Evolutionary conservation across 2,113 vertebrate genomes (phyloP).

Genomic region (Spilogale gracilis): DNA sequence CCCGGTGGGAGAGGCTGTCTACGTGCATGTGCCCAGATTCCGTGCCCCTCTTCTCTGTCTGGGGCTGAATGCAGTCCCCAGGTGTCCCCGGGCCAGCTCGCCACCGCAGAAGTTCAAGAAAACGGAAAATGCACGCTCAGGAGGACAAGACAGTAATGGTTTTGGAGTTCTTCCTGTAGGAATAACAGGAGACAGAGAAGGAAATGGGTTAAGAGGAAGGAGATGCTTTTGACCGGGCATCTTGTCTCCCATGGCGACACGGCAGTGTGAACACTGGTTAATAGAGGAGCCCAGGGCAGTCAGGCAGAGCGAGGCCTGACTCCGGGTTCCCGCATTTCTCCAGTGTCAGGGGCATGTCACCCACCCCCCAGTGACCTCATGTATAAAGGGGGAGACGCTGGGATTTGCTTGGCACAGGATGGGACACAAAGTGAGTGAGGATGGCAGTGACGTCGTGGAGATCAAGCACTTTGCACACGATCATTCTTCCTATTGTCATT

Average conservation of each 20-base stretch:
- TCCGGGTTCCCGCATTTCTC: accelerated
- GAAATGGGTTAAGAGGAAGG: not conserved
- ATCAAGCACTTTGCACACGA: accelerated
- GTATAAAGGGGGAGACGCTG: not conserved
- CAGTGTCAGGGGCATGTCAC: accelerated
- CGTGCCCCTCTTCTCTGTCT: not conserved
- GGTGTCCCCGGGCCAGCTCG: accelerated
- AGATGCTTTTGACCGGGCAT: not conserved
- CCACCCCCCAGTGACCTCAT: not conserved
- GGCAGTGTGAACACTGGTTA: accelerated
- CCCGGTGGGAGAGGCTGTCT: not conserved
- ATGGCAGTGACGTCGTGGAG: accelerated
- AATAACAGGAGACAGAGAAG: not conserved
- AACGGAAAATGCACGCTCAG: accelerated
- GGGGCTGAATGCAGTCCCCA: not conserved
- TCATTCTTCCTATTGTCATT: accelerated
- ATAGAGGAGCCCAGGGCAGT: accelerated
- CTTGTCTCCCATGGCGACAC: accelerated
- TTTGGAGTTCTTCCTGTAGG: not conserved
- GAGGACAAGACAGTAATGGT: not conserved
- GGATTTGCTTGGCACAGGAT: accelerated
- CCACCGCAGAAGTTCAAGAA: not conserved
- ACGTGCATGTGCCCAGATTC: not conserved
- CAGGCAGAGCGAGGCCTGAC: not conserved
- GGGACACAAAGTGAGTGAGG: accelerated